Percentiles rank a stretch among this genome's conserved stretches.
Conservation (phyloP, 2,888 invertebrate genomes). For the Nephrotoma appendiculata region DNA sequence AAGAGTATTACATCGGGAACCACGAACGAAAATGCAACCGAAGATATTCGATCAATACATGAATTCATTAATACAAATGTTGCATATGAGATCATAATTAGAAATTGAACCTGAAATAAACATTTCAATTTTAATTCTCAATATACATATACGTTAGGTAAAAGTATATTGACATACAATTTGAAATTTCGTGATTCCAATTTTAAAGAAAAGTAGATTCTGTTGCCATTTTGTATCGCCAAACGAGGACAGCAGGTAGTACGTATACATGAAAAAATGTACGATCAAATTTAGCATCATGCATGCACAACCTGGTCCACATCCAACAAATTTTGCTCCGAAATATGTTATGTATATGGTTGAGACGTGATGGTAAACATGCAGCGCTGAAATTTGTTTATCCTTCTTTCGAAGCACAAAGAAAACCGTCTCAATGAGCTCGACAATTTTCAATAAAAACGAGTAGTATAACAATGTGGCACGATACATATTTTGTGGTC, state of each 20-base stretch:
- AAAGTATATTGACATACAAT: background rate
- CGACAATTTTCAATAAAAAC: background rate
- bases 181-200: background rate
- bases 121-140: background rate
- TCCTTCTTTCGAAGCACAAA: background rate
- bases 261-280: background rate
- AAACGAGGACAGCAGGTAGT: background rate
- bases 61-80: background rate
- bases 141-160: no score
- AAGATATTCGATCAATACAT: background rate
- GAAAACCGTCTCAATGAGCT: background rate
- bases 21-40: background rate
- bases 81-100: background rate
- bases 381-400: background rate
- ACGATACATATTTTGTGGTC: background rate
- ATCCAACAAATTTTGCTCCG: background rate
- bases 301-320: background rate
- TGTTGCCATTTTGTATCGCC: background rate
- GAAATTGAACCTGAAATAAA: background rate
- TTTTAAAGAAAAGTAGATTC: background rate
- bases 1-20: background rate
- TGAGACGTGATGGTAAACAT: background rate
- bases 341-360: background rate
- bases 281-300: background rate
- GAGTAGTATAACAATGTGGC: background rate